Percentiles rank a stretch among this genome's conserved stretches.
Conservation (phyloP, 2,113 vertebrate genomes). For the Bostrychus sinensis region DNA sequence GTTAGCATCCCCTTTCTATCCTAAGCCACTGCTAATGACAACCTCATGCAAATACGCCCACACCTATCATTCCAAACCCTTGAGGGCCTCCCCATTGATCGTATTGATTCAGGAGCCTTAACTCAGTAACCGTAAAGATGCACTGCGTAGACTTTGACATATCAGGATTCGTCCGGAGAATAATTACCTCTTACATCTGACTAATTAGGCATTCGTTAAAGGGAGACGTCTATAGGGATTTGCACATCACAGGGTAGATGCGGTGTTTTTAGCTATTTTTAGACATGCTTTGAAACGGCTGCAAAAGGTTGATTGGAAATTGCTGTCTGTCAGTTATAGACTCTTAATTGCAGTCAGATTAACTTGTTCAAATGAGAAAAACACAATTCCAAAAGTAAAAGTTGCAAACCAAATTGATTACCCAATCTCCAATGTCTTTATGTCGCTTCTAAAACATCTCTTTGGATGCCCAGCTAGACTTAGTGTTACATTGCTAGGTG, state of each 20-base stretch:
- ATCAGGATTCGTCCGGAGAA: neutral
- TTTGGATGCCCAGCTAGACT: too few relatives aligned
- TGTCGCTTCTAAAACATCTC: too few relatives aligned
- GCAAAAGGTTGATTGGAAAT: too few relatives aligned
- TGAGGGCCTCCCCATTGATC: conserved; percentile 29
- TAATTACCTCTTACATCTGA: conserved; percentile 16
- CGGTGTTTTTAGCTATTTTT: neutral
- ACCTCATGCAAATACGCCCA: neutral
- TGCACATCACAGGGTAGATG: neutral
- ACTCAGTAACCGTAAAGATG: conserved; percentile 15
- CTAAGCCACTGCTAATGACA: neutral
- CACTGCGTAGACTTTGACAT: neutral
- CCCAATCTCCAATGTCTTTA: too few relatives aligned
- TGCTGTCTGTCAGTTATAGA: too few relatives aligned
- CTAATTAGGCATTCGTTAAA: conserved; percentile 4
- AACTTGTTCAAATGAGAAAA: too few relatives aligned
- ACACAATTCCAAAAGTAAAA: too few relatives aligned
- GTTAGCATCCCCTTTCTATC: neutral
- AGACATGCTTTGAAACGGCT: too few relatives aligned
- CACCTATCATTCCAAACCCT: neutral
- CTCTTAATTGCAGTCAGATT: too few relatives aligned
- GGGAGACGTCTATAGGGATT: neutral
- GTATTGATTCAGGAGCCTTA: conserved; percentile 29
- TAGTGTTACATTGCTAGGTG: too few relatives aligned
- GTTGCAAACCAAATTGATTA: too few relatives aligned